Base-by-base conservation (phyloP, 2,113 vertebrate genomes). In the Apeltes quadracus region DNA sequence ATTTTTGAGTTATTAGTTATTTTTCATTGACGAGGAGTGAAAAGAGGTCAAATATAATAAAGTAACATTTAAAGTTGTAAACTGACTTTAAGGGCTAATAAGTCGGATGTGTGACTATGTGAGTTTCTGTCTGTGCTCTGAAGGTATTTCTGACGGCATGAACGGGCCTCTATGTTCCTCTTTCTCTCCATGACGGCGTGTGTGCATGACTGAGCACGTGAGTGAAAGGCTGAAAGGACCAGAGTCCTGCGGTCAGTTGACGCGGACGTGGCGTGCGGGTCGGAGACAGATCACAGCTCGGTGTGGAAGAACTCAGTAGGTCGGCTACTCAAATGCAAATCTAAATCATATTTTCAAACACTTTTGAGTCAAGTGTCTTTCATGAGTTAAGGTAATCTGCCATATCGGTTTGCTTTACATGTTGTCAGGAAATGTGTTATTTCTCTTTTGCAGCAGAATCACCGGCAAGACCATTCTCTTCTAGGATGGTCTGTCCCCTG, bases 191-290 rank as follows among this genome's bases (percentile, higher is more conserved):
- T 84, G 81, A 51, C 25, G 50, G 66, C 83, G 66, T 83, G 75
- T 74, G 71, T 73, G 80, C 84, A 69, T 86, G 84, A 73, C 69
- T 65, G 84, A 61, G 72, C 71, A 64, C 64, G 69, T 41, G 34
- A 72, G 34, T 69, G 77, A 75, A 77, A 76, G 76, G 72, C 66
- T 79, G 74, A 73, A 66, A 72, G 76, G 27, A 82, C 61, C 23
- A 59, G 75, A 76, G 72, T 68, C 70, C 53, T 48, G 63, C 27
- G 69, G 73, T 71, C 79, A 74, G 76, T 76, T 43, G 62, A 85
- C 57, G 32, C 44, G 56, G 83, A 77, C 58, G 32, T 78, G 72
- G 66, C n/a, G 50, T 20, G 15, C 50, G 62, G 34, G 22, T 29
- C 18, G 1, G 75, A 76, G 61, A 74, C 4, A 3, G 65, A 71